phyloP scores from a whole-genome alignment of 30 jellyfish, hydroid and myxozoan species.

The Hydra vulgaris region DNA sequence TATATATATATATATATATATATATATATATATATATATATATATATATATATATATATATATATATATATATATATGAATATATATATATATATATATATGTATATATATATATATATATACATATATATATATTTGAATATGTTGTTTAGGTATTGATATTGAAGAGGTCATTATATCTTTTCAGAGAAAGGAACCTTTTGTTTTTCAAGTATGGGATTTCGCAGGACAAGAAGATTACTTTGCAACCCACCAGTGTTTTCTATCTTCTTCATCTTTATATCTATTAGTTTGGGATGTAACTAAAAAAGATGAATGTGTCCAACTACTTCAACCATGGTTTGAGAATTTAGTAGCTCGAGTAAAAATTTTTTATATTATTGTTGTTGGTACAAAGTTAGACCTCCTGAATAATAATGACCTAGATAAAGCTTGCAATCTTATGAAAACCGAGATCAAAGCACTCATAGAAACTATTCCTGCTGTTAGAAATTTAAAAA shows the following conservation, averaged over 20 bases:
- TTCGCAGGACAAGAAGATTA: slow-evolving; percentile 95
- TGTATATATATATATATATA: no score
- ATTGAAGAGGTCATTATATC: slow-evolving; percentile 19
- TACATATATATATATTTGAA: no score
- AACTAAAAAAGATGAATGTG: slow-evolving; percentile 49
- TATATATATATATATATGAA: no score
- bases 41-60: no score
- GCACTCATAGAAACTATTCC: background rate
- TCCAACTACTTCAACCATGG: slow-evolving; percentile 65
- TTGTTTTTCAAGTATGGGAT: slow-evolving; percentile 80
- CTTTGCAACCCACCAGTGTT: slow-evolving; percentile 90
- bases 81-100: no score
- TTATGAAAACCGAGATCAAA: slow-evolving; percentile 4
- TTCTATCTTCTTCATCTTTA: slow-evolving; percentile 65
- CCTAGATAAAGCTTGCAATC: background rate
- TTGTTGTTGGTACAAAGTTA: slow-evolving; percentile 75
- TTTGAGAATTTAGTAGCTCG: slow-evolving; percentile 66
- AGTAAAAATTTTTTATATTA: slow-evolving; percentile 53
- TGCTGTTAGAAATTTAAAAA: background rate
- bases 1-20: no score
- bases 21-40: no score
- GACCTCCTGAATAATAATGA: slow-evolving; percentile 31
- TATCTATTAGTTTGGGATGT: slow-evolving; percentile 69
- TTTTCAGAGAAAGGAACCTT: slow-evolving; percentile 1
- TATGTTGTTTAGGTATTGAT: slow-evolving; percentile 65